A percentile compares a stretch with the other conserved stretches of the same genome.
These are phyloP conservation scores for Brachystomella parvula DNA, from an alignment of 1,140 invertebrate genomes.

Conservation along the genomic window DNA sequence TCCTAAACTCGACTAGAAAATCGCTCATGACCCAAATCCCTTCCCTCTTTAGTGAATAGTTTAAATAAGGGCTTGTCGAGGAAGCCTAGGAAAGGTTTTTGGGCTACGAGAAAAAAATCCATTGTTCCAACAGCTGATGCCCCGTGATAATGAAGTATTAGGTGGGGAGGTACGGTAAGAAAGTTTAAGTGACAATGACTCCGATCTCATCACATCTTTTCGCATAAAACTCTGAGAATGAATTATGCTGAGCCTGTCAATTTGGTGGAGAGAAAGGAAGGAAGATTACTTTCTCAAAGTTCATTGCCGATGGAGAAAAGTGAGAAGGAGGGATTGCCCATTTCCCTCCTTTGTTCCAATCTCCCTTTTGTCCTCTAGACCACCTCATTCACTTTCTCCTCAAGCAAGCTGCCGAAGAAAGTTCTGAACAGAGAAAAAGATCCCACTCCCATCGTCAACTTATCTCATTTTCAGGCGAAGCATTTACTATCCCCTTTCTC, in stretches of 20 bases:
- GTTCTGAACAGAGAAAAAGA: neutral
- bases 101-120: no score
- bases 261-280: neutral
- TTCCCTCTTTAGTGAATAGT: no score
- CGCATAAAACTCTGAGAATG: neutral
- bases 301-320: neutral
- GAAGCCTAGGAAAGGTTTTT: no score
- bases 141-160: no score
- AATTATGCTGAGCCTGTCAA: constrained; percentile 8
- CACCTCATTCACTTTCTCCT: neutral
- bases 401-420: neutral
- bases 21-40: no score
- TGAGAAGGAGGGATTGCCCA: neutral
- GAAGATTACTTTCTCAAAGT: constrained; percentile 9
- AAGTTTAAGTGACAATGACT: no score
- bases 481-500: neutral
- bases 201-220: no score
- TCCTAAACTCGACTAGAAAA: no score
- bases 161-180: no score
- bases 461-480: constrained; percentile 1
- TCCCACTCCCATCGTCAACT: neutral
- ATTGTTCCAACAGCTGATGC: no score
- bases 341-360: neutral
- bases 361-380: neutral
- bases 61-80: no score